Conservation (phyloP, 2,113 vertebrate species). For the Sylvia atricapilla region DNA sequence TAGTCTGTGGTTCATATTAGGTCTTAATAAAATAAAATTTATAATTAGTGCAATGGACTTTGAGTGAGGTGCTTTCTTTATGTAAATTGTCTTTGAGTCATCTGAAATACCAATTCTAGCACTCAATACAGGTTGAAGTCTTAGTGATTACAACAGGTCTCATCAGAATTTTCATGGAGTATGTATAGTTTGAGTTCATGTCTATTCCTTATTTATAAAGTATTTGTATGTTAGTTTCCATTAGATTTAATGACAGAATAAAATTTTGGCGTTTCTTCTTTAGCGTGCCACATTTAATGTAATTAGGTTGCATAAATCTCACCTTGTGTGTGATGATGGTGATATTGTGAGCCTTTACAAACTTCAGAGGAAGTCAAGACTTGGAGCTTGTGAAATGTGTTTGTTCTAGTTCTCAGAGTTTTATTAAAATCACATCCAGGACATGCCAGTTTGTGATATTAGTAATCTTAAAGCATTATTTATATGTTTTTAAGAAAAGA, state of each 20-base stretch:
- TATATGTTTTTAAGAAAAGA: not conserved
- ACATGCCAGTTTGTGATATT: not conserved
- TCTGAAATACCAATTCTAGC: not conserved
- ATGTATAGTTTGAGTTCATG: not conserved
- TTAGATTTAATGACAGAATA: not conserved
- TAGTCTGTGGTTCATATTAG: not conserved
- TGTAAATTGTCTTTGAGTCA: not conserved
- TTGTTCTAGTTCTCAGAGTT: not conserved
- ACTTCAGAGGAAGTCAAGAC: not conserved
- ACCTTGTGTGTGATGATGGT: not conserved
- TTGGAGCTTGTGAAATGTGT: not conserved
- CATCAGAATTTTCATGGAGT: not conserved
- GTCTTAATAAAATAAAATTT: not conserved
- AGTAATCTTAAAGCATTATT: not conserved
- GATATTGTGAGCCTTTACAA: not conserved
- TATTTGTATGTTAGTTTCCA: not conserved
- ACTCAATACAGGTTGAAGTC: not conserved
- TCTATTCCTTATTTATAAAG: not conserved
- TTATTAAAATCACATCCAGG: not conserved
- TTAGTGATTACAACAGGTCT: not conserved
- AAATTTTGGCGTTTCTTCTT: not conserved
- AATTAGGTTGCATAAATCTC: not conserved
- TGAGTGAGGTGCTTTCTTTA: not conserved
- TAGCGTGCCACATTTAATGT: not conserved
- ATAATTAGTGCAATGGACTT: not conserved